Conservation (phyloP, 2,888 invertebrate species). For the Rhabditophanes sp. region DNA sequence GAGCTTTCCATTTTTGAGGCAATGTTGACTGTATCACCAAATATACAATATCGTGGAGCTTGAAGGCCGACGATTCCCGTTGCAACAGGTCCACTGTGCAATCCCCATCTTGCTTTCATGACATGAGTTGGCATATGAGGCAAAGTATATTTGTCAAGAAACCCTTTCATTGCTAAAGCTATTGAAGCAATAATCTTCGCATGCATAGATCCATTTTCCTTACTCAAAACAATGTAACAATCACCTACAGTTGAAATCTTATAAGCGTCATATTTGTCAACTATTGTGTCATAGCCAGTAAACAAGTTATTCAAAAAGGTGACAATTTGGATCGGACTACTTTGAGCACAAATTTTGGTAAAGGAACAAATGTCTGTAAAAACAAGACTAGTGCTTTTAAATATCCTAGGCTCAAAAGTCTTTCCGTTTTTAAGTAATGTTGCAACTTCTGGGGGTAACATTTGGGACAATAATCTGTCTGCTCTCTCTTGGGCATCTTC, state of each 20-base stretch:
- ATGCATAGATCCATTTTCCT: conserved; percentile 7
- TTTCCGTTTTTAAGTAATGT: conserved; percentile 11
- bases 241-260: conserved; percentile 10
- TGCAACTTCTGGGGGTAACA: conserved; percentile 14
- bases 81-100: conserved; percentile 7
- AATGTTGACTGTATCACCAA: conserved; percentile 9
- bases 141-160: conserved; percentile 6
- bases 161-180: conserved; percentile 5
- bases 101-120: conserved; percentile 7
- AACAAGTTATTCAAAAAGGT: conserved; percentile 8
- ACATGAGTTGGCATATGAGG: conserved; percentile 9
- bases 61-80: conserved; percentile 8
- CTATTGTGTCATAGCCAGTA: conserved; percentile 9
- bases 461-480: conserved; percentile 12
- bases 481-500: conserved; percentile 14
- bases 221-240: no score
- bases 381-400: conserved; percentile 4
- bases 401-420: conserved; percentile 7
- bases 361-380: conserved; percentile 10
- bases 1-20: no score
- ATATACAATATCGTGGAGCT: conserved; percentile 8
- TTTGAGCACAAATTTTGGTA: conserved; percentile 7
- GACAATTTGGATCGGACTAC: conserved; percentile 11
- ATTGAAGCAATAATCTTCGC: conserved; percentile 8
- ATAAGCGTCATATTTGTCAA: conserved; percentile 8